A percentile compares a stretch with the other conserved stretches of the same genome.
Evolutionary conservation across 1,140 invertebrate genomes (phyloP).

Genomic region (Telenomus remus): DNA sequence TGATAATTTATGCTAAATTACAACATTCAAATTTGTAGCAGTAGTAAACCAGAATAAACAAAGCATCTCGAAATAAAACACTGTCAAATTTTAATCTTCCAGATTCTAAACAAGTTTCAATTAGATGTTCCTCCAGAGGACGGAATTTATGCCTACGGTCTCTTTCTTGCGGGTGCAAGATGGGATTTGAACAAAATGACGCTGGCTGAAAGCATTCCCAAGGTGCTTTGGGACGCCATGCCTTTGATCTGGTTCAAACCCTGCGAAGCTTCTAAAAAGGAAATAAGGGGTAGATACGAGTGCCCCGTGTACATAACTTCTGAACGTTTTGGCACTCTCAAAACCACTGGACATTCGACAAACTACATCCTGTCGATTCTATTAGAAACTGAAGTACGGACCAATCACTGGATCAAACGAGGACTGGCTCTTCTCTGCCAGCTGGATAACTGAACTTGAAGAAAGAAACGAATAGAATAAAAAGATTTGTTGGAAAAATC

Average conservation of each 20-base stretch:
- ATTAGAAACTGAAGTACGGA: constrained; percentile 81
- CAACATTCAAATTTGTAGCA: no score
- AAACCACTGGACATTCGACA: constrained; percentile 93
- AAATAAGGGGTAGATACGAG: constrained; percentile 79
- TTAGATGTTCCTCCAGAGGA: constrained; percentile 77
- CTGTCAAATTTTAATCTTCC: constrained; percentile 13
- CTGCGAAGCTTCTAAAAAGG: constrained; percentile 76
- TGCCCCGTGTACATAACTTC: constrained; percentile 93
- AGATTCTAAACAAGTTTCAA: constrained; percentile 31
- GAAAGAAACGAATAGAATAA: no score
- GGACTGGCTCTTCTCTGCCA: constrained; percentile 91
- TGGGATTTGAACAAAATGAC: constrained; percentile 81
- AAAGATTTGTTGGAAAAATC: no score
- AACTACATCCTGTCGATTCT: constrained; percentile 91
- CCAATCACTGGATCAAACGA: constrained; percentile 90
- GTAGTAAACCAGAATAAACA: no score
- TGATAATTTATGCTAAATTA: constrained; percentile 8
- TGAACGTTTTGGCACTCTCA: constrained; percentile 86
- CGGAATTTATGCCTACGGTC: constrained; percentile 88
- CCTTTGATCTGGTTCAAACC: constrained; percentile 86
- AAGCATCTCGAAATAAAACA: no score
- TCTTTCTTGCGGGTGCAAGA: constrained; percentile 89
- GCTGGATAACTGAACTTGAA: constrained; percentile 79
- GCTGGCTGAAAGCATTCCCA: constrained; percentile 87
- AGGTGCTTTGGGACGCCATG: constrained; percentile 87